Conservation (phyloP, 1,140 invertebrate species). For the Thaumatotibia leucotreta region DNA sequence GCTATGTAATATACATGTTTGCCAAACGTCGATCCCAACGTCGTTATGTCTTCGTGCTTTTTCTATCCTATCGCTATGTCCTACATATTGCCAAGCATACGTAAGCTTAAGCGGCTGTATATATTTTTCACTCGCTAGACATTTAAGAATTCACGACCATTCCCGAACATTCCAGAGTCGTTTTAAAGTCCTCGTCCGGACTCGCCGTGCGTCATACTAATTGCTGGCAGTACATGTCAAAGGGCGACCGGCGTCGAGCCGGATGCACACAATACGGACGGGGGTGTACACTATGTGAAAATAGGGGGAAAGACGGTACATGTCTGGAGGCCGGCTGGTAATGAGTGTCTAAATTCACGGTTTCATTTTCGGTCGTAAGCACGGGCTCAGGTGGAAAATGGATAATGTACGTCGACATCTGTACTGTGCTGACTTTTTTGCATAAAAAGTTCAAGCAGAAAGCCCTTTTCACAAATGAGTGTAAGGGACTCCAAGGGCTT, state of each 20-base stretch:
- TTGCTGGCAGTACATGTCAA: conserved; percentile 70
- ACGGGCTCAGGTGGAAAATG: background rate
- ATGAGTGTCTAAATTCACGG: conserved; percentile 4
- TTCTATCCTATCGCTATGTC: too few species aligned
- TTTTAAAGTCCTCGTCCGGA: background rate
- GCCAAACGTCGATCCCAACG: too few species aligned
- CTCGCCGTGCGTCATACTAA: conserved; percentile 54
- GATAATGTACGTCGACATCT: background rate
- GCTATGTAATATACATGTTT: too few species aligned
- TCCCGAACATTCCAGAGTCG: background rate
- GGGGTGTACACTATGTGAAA: conserved; percentile 62
- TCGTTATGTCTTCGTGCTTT: too few species aligned
- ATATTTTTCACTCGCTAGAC: too few species aligned
- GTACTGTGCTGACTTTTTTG: background rate
- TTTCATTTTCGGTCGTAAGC: background rate
- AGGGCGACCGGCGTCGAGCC: conserved; percentile 67
- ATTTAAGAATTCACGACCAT: too few species aligned
- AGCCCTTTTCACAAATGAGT: too few species aligned
- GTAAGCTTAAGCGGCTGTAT: too few species aligned
- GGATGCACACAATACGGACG: conserved; percentile 68
- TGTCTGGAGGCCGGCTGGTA: background rate
- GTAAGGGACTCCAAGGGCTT: too few species aligned
- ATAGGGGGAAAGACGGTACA: conserved; percentile 39
- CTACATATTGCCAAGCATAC: too few species aligned
- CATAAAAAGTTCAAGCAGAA: too few species aligned